Evolutionary conservation across 1,140 invertebrate species (phyloP).

Genomic region (Ips typographus): DNA sequence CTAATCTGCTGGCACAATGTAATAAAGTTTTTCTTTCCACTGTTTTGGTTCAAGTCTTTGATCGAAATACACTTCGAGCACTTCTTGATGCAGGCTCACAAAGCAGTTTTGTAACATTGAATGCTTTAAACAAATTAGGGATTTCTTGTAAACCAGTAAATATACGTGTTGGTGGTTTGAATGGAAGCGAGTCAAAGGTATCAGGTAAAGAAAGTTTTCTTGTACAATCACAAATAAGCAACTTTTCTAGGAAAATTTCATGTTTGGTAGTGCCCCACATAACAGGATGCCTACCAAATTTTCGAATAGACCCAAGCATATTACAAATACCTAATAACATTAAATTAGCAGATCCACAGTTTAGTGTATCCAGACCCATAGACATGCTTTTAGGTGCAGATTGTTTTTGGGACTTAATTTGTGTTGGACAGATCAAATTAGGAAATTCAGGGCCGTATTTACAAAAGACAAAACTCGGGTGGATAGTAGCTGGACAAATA

Average conservation of each 20-base stretch:
- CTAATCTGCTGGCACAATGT: neutral
- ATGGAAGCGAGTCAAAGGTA: neutral
- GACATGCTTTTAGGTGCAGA: conserved; percentile 20
- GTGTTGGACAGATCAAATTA: conserved; percentile 11
- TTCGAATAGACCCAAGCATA: conserved; percentile 6
- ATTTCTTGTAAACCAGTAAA: neutral
- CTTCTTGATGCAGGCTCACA: conserved; percentile 23
- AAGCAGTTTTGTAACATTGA: conserved; percentile 13
- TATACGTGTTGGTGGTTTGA: neutral
- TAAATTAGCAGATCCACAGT: conserved; percentile 14
- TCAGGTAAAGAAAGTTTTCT: neutral
- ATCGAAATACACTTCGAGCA: conserved; percentile 4
- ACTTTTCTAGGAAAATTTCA: neutral
- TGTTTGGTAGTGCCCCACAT: conserved; percentile 25
- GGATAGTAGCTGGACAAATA: conserved; percentile 27
- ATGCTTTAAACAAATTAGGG: conserved; percentile 6
- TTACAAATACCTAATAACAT: conserved; percentile 31
- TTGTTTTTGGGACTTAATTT: conserved; percentile 16
- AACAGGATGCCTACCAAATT: conserved; percentile 17
- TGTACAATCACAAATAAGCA: conserved; percentile 8
- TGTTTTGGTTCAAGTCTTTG: neutral
- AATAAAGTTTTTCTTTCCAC: conserved; percentile 9
- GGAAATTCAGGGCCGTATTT: conserved; percentile 11
- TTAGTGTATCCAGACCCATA: conserved; percentile 8
- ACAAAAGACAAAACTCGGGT: conserved; percentile 22